phyloP scores from a whole-genome alignment of 2,797 vertebrate genomes.

The Neopelma chrysocephalum region DNA sequence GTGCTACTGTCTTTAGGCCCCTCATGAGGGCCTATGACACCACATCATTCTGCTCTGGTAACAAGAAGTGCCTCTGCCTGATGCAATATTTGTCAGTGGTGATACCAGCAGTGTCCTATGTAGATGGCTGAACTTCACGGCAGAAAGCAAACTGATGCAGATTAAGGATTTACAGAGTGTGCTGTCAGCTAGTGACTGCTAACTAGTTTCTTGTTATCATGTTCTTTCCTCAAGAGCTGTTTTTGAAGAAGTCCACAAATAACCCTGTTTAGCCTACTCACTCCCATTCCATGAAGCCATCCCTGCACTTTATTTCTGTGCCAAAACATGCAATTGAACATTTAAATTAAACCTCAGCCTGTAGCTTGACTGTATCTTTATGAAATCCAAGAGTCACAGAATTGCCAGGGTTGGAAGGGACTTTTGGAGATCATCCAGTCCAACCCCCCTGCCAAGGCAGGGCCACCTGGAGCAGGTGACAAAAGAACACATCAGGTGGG shows the following conservation, averaged over 20 bases:
- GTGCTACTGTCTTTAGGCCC: not conserved
- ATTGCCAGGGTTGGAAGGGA: not conserved
- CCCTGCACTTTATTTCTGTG: not conserved
- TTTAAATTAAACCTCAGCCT: not conserved
- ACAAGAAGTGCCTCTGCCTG: not conserved
- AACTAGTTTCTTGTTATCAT: not conserved
- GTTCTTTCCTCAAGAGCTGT: not conserved
- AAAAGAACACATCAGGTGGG: not conserved
- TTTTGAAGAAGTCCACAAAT: not conserved
- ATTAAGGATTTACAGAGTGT: not conserved
- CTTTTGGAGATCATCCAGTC: not conserved
- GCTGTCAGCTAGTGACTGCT: not conserved
- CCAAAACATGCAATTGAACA: rapidly evolving
- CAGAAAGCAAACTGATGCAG: not conserved
- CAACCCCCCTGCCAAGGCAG: not conserved
- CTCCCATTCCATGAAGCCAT: not conserved
- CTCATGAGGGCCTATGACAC: not conserved
- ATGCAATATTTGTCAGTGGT: rapidly evolving
- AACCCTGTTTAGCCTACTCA: not conserved
- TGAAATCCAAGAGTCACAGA: rapidly evolving
- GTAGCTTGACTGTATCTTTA: not conserved
- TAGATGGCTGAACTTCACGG: not conserved
- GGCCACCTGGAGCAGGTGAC: not conserved
- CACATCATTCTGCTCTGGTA: not conserved
- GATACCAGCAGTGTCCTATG: not conserved